Percentiles rank a stretch among this genome's conserved stretches.
Conservation (phyloP, 2,113 vertebrate genomes). For the Nannobrachium achirus region DNA sequence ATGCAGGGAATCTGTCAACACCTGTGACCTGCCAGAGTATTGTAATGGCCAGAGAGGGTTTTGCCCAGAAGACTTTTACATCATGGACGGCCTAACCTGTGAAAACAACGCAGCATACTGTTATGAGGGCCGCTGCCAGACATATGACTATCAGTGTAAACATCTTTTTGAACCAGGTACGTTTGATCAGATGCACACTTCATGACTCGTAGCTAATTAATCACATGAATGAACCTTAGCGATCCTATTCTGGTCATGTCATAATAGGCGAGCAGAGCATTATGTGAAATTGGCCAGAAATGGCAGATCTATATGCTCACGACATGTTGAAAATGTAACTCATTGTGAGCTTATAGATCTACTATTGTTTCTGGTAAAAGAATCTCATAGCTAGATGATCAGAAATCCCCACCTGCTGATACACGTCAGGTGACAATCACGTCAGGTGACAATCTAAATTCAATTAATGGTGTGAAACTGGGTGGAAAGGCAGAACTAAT, state of each 20-base stretch:
- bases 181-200: background rate
- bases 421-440: too few species aligned
- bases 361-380: too few species aligned
- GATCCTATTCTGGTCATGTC: background rate
- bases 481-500: too few species aligned
- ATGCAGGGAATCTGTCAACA: conserved; percentile 75
- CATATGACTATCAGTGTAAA: conserved; percentile 84
- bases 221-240: too few species aligned
- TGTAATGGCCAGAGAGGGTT: conserved; percentile 77
- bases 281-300: too few species aligned
- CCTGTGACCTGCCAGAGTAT: conserved; percentile 89
- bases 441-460: too few species aligned
- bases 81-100: conserved; percentile 86
- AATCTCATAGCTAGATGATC: too few species aligned
- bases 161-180: conserved; percentile 83
- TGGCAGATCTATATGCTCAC: too few species aligned
- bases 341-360: too few species aligned
- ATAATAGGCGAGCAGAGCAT: background rate
- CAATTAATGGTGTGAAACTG: too few species aligned
- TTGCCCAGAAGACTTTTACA: conserved; percentile 83
- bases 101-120: conserved; percentile 78
- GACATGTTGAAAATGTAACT: too few species aligned
- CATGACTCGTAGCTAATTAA: background rate
- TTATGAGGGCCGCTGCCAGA: conserved; percentile 88
- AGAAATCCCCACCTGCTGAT: too few species aligned